Base-by-base conservation (phyloP, 1,140 invertebrate species). In the Bombus waltoni region DNA sequence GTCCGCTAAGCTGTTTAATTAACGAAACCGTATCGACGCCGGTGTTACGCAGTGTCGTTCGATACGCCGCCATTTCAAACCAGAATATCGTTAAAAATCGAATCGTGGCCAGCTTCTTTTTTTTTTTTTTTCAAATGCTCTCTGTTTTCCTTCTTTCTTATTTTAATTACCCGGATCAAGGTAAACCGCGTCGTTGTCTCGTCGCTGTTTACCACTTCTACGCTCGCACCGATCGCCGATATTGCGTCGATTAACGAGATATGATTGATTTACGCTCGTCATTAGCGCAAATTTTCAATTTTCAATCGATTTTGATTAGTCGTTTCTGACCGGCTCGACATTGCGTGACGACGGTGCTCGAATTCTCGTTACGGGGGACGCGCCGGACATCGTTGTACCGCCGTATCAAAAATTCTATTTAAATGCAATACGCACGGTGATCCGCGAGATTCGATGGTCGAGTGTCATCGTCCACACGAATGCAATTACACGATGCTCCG, bases 401-500 rank as follows among this genome's bases (percentile, higher is more conserved):
- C 10, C 78, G 44, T 86, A 86, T 88, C 72, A 83, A 86, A 83
- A 89, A 89, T 80, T 80, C 80, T 86, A 86, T 89, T 86, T 89
- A 86, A 89, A 86, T 88, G 87, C 88, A 87, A 83, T 89, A 82
- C 83, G 76, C 74, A 79, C 76, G 87, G 87, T 82, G 62, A 88
- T 79, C 78, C 82, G 74, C 38, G 73, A 66, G 79, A 80, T 77
- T 65, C 59, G 82, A 73, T 68, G 71, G 35, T 74, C 32, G 57
- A 82, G 76, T 66, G 65, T 89, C 74, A 85, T 73, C 53, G 83
- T 76, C 88, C 88, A 92, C 90, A 87, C 90, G 90, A 93, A 93
- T 92, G 90, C 91, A 93, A 93, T 93, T 93, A 92, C 88, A 85
- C 84, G 81, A 86, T 71, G 57, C 74, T 82, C 83, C 84, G 81